Conservation (phyloP, 2,888 invertebrate species). For the Epicampocera succincta region DNA sequence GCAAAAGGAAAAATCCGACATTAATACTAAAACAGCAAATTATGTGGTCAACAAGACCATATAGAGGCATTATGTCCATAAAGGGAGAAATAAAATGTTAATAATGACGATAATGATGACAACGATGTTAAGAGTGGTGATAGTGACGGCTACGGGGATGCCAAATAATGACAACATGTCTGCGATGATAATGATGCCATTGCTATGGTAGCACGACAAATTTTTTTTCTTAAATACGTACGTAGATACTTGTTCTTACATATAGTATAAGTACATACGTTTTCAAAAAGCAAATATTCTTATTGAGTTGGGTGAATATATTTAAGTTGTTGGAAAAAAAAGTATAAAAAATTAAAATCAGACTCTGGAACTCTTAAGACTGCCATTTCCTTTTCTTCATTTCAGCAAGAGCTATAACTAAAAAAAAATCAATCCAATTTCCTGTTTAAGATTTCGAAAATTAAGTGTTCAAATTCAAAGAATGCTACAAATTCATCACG, state of each 20-base stretch:
- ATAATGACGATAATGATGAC: slow-evolving; percentile 48
- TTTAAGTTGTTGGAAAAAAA: no score
- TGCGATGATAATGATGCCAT: slow-evolving; percentile 35
- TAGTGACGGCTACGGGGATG: slow-evolving; percentile 34
- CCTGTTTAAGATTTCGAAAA: no score
- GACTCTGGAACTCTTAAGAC: no score
- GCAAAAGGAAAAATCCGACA: slow-evolving; percentile 34
- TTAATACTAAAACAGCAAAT: slow-evolving; percentile 65
- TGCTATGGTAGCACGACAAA: slow-evolving; percentile 27
- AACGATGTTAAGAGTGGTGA: slow-evolving; percentile 42
- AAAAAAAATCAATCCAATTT: no score
- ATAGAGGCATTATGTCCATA: slow-evolving; percentile 61
- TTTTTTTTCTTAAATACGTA: not conserved
- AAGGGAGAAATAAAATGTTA: slow-evolving; percentile 60
- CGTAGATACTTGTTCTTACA: no score
- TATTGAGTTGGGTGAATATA: not conserved
- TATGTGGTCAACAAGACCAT: slow-evolving; percentile 62
- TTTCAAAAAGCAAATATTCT: slow-evolving; percentile 10
- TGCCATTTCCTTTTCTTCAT: no score
- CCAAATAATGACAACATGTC: slow-evolving; percentile 42
- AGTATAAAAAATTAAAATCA: no score
- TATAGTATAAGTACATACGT: not conserved
- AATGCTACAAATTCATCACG: no score
- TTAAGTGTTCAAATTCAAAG: no score
- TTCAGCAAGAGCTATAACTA: no score